Conservation (phyloP, 30 jellyfish, hydroid and myxozoan species). For the Turritopsis rubra region DNA sequence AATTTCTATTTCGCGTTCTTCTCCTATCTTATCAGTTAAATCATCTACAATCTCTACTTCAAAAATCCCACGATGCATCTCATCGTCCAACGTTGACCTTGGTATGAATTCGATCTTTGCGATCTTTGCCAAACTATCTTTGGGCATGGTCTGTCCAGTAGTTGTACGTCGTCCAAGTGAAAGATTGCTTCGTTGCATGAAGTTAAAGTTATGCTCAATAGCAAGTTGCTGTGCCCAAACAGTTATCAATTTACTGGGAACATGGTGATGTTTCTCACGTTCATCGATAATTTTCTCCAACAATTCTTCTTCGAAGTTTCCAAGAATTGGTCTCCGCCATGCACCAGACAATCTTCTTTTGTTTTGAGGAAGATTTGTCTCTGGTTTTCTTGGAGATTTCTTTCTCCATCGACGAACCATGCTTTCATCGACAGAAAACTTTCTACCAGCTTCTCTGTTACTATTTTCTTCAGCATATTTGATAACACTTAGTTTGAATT, state of each 20-base stretch:
- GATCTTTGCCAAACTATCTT: background rate
- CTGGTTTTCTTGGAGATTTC: background rate
- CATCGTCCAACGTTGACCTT: background rate
- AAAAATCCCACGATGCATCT: background rate
- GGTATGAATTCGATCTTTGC: background rate
- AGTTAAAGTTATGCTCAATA: background rate
- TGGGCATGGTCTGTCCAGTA: background rate
- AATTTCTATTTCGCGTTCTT: background rate
- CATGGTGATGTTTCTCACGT: background rate
- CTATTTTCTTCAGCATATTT: slow-evolving; percentile 40
- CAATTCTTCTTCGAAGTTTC: background rate
- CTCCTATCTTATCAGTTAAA: too few relatives aligned
- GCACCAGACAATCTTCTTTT: background rate
- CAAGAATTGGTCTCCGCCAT: slow-evolving; percentile 6
- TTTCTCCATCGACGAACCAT: slow-evolving; percentile 3
- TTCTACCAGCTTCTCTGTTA: slow-evolving; percentile 37
- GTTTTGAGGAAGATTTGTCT: background rate
- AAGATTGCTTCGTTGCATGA: background rate
- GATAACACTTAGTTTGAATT: slow-evolving; percentile 28
- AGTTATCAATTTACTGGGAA: slow-evolving; percentile 9
- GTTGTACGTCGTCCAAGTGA: background rate
- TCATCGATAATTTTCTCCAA: background rate
- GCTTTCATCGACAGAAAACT: slow-evolving; percentile 35
- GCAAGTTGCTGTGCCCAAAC: slow-evolving; percentile 17
- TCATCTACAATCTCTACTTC: background rate